Base-by-base conservation (phyloP, 1,140 invertebrate species). In the Cotesia typhae region DNA sequence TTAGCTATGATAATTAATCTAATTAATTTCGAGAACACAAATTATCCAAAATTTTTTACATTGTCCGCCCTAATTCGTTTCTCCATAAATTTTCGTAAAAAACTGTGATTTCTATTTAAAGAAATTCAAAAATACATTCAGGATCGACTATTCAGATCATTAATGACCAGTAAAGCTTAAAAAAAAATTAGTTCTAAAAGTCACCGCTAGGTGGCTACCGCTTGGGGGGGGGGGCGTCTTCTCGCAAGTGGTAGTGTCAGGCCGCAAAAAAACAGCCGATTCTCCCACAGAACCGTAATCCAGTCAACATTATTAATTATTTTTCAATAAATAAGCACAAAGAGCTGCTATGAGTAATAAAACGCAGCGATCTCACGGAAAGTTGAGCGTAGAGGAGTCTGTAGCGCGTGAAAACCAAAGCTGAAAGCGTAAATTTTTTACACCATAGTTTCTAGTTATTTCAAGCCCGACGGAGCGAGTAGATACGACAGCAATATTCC, bases 331-430 rank as follows among this genome's bases (percentile, higher is more conserved):
- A 64, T 35, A 47, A 12, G 14, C 4, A 47, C 41, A 64, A 64
- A 41, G 61, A 37, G 35, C 7, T 12, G 5, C 12, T 64, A 64
- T 14, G 36, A 47, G 37, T 64, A 36, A 14, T 12, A 64, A 64
- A 38, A 64, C 38, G 14, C 61, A 64, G 37, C 36, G 9, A 64
- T 64, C 59, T 28, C 59, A 64, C 38, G n/a, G 28, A 64, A 37
- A 37, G 36, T 10, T 64, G 37, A 64, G 38, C 37, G 14, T 36
- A 38, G 35, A 14, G 14, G 12, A n/a, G 36, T 20, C 61, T 37
- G 61, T 64, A 37, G 38, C 36, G 61, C 61, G 61, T 64, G 37
- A 64, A 64, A 64, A 64, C 9, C 61, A 64, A 64, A 37, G 61
- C 36, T 38, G 37, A 38, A 64, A 64, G 61, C 35, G 38, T 64